Evolutionary conservation across 2,113 vertebrate species (phyloP).

Genomic region (Cettia cetti): DNA sequence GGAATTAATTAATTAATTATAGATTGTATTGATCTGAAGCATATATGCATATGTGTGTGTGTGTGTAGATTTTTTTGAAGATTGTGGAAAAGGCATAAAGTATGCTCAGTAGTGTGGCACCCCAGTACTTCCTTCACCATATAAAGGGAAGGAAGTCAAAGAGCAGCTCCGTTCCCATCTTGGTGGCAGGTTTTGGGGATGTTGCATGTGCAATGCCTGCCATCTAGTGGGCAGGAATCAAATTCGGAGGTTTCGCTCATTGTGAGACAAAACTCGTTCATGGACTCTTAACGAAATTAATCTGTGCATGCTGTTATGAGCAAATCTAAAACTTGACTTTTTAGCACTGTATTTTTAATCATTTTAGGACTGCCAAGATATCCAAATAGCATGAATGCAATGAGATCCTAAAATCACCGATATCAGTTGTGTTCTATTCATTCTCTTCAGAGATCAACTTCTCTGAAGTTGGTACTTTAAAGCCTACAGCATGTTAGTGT

Average conservation of each 20-base stretch:
- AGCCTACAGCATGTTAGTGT: not conserved
- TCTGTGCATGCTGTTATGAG: not conserved
- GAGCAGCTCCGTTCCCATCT: accelerated
- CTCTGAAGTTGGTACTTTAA: not conserved
- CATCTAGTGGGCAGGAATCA: not conserved
- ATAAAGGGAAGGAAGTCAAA: not conserved
- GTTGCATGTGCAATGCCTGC: not conserved
- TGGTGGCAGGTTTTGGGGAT: accelerated
- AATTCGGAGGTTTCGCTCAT: not conserved
- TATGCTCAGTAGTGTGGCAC: not conserved
- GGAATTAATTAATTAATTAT: not conserved
- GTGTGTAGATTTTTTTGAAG: not conserved
- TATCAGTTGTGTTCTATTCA: not conserved
- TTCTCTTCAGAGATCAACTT: not conserved
- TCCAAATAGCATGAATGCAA: not conserved
- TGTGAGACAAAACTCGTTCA: not conserved
- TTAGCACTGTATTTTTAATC: not conserved
- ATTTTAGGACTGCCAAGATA: not conserved
- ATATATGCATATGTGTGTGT: not conserved
- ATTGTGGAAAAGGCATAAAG: accelerated
- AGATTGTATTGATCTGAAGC: not conserved
- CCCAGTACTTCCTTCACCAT: no score
- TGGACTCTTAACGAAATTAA: not conserved
- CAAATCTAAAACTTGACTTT: not conserved
- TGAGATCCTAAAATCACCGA: not conserved